phyloP scores from a whole-genome alignment of 2,797 vertebrate genomes.

The Coluber constrictor region DNA sequence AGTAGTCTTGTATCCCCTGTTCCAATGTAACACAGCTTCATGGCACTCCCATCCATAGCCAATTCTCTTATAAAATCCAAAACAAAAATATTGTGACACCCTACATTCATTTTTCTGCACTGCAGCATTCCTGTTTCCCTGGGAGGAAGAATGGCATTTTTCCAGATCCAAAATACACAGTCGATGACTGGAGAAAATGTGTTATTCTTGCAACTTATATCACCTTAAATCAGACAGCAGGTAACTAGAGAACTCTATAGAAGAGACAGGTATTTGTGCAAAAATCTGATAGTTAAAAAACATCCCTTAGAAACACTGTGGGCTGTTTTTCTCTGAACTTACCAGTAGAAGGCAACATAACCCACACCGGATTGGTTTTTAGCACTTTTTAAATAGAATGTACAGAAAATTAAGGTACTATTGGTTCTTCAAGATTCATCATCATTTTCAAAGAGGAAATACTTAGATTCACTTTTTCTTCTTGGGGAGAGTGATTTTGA shows the following conservation, averaged over 20 bases:
- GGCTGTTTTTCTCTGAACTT: background rate
- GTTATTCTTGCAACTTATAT: background rate
- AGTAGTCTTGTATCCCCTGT: background rate
- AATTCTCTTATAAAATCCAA: background rate
- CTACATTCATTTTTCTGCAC: background rate
- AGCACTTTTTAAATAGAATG: background rate
- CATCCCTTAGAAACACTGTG: background rate
- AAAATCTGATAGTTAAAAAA: background rate
- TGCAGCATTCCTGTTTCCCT: background rate
- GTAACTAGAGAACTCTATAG: background rate
- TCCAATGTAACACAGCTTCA: background rate
- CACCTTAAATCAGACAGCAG: background rate
- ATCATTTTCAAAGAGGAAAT: background rate
- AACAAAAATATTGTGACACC: background rate
- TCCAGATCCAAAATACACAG: background rate
- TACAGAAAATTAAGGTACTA: background rate
- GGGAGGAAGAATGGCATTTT: background rate
- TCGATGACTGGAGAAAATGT: background rate
- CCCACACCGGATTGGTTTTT: background rate
- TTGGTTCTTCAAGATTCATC: background rate
- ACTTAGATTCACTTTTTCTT: background rate
- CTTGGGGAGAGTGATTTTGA: background rate
- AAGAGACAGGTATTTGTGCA: background rate
- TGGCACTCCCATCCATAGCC: background rate
- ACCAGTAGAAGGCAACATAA: constrained; percentile 24